These are phyloP conservation scores for Oncorhynchus gorbuscha DNA, from an alignment of 2,113 vertebrate species.

Conservation along the genomic window DNA sequence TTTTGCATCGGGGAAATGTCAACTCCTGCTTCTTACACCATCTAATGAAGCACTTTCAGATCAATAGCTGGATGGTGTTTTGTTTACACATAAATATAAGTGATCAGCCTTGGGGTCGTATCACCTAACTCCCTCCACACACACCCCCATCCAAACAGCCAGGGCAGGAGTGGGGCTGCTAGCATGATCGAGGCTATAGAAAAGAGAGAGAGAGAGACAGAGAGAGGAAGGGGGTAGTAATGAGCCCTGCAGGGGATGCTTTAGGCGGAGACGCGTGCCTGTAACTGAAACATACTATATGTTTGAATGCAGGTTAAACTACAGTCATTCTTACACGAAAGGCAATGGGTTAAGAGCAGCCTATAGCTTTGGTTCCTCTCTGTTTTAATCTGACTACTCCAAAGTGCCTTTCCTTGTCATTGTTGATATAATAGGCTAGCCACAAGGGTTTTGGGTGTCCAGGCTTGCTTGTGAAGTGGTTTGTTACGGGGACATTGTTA, in stretches of 20 bases:
- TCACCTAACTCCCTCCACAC: constrained; percentile 10
- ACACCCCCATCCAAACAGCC: neutral
- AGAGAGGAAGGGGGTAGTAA: neutral
- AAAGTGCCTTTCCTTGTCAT: neutral
- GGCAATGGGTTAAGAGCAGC: neutral
- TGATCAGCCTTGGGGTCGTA: constrained; percentile 19
- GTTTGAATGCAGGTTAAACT: no score
- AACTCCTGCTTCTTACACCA: constrained; percentile 14
- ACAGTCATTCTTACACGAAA: no score
- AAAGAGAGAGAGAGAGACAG: constrained; percentile 3
- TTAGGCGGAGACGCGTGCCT: no score
- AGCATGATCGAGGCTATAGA: constrained; percentile 10
- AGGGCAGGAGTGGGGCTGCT: constrained; percentile 19
- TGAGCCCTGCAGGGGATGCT: no score
- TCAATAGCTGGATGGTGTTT: constrained; percentile 50
- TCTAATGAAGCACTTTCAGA: constrained; percentile 57
- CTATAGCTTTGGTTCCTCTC: neutral
- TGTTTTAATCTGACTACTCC: neutral
- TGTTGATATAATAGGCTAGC: neutral
- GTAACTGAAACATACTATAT: no score
- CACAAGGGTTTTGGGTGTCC: neutral
- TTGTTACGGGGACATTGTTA: neutral
- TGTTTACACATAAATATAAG: constrained; percentile 40
- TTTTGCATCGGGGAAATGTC: constrained; percentile 40
- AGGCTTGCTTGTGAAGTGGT: neutral